Conservation (phyloP, 1,140 invertebrate species). For the Hydropsyche tenuis region DNA sequence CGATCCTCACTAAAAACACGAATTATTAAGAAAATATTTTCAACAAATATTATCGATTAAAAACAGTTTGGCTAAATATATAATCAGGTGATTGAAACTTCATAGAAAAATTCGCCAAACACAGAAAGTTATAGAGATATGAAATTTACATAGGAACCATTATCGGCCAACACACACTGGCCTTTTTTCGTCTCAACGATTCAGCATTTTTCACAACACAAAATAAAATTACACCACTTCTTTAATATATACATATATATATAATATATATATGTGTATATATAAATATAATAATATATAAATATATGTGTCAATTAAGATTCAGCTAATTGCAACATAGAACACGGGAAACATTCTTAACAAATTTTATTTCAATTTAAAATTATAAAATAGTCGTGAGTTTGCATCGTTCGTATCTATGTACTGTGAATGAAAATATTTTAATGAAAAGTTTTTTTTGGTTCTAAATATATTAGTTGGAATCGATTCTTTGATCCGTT, state of each 20-base stretch:
- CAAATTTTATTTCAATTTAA: conserved; percentile 21
- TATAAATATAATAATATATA: conserved; percentile 15
- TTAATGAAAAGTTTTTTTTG: too few species aligned
- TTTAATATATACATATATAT: conserved; percentile 31
- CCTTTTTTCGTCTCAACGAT: conserved; percentile 36
- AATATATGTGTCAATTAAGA: conserved; percentile 27
- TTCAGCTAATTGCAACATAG: conserved; percentile 49
- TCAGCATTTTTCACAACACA: conserved; percentile 44
- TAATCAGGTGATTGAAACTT: conserved; percentile 50
- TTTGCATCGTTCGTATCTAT: neutral
- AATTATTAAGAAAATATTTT: conserved; percentile 51
- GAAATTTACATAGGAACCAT: conserved; percentile 51
- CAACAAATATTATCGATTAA: conserved; percentile 51
- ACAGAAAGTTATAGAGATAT: conserved; percentile 50
- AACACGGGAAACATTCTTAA: conserved; percentile 45
- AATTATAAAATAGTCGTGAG: neutral
- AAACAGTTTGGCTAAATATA: conserved; percentile 51
- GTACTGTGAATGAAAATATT: too few species aligned
- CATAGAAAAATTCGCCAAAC: conserved; percentile 50
- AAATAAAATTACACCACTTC: conserved; percentile 45
- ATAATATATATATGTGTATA: conserved; percentile 19
- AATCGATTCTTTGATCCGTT: neutral
- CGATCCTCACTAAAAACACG: conserved; percentile 50
- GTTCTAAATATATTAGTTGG: neutral
- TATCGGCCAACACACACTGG: conserved; percentile 39